Percentiles rank a stretch among this genome's conserved stretches.
These are phyloP conservation scores for Oreotrochilus melanogaster DNA, from an alignment of 2,113 vertebrate genomes.

Conservation along the genomic window DNA sequence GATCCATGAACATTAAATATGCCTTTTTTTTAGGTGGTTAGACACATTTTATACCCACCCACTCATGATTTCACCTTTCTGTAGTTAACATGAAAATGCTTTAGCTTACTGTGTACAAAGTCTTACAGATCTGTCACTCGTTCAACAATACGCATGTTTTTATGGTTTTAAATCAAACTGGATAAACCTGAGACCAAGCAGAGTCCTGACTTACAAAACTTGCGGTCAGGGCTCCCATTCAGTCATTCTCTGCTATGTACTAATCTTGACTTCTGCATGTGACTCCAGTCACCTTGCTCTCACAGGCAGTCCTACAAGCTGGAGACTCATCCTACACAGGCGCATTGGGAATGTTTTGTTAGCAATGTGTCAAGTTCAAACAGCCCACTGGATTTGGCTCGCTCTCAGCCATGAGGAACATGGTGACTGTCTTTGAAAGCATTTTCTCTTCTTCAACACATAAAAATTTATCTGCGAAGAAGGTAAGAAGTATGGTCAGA, in stretches of 20 bases:
- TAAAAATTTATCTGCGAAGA: not conserved
- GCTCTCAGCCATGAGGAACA: not conserved
- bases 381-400: not conserved
- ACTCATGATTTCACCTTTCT: not conserved
- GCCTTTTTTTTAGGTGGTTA: not conserved
- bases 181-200: not conserved
- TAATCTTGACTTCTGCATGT: not conserved
- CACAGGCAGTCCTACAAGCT: not conserved
- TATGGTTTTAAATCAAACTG: not conserved
- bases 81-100: not conserved
- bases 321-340: not conserved
- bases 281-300: not conserved
- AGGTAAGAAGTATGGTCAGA: not conserved
- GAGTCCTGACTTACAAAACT: not conserved
- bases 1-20: not conserved
- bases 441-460: not conserved
- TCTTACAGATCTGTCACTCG: not conserved
- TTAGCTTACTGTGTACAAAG: not conserved
- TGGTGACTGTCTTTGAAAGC: not conserved
- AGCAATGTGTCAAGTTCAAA: not conserved
- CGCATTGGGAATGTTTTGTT: not conserved
- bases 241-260: not conserved
- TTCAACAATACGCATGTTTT: not conserved
- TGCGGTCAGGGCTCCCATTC: not conserved
- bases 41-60: not conserved